Percentiles rank a stretch among this genome's conserved stretches.
Conservation (phyloP, 1,140 invertebrate species). For the Drosophila ambigua region DNA sequence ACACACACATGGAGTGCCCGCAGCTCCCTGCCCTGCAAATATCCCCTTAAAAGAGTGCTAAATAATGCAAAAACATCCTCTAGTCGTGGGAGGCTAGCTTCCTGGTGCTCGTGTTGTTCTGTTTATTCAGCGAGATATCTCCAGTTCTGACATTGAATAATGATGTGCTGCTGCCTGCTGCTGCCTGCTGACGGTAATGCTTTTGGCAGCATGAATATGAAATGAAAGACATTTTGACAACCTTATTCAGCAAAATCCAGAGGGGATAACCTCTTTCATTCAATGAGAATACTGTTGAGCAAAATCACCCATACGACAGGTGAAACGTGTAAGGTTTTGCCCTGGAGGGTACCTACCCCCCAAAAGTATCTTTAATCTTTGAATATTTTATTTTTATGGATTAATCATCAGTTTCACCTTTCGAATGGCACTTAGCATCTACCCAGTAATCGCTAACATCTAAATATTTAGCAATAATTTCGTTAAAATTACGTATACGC, state of each 20-base stretch:
- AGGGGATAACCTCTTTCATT: conserved; percentile 5
- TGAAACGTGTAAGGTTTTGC: conserved; percentile 1
- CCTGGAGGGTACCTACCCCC: no score
- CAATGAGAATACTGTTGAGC: conserved; percentile 39
- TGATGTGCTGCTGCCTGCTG: conserved; percentile 23
- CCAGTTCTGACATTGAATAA: conserved; percentile 45
- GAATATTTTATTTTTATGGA: no score
- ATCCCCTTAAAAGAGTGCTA: conserved; percentile 15
- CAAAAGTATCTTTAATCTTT: no score
- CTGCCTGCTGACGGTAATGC: conserved; percentile 26
- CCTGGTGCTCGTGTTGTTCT: conserved; percentile 5
- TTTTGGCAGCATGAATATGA: conserved; percentile 40
- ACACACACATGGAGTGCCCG: conserved; percentile 4
- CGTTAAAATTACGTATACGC: conserved; percentile 35
- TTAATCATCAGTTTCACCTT: conserved; percentile 24
- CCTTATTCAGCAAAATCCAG: conserved; percentile 4
- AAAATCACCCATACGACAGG: conserved; percentile 37
- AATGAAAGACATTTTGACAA: conserved; percentile 27
- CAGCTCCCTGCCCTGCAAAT: neutral
- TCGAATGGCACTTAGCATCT: conserved; percentile 29
- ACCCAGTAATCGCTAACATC: conserved; percentile 19
- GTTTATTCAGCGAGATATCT: conserved; percentile 9
- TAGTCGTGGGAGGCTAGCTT: conserved; percentile 4
- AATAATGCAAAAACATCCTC: conserved; percentile 35
- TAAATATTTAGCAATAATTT: conserved; percentile 28